Percentiles rank a stretch among this genome's conserved stretches.
These are phyloP conservation scores for Bucorvus abyssinicus DNA, from an alignment of 2,797 vertebrate species.

Conservation along the genomic window DNA sequence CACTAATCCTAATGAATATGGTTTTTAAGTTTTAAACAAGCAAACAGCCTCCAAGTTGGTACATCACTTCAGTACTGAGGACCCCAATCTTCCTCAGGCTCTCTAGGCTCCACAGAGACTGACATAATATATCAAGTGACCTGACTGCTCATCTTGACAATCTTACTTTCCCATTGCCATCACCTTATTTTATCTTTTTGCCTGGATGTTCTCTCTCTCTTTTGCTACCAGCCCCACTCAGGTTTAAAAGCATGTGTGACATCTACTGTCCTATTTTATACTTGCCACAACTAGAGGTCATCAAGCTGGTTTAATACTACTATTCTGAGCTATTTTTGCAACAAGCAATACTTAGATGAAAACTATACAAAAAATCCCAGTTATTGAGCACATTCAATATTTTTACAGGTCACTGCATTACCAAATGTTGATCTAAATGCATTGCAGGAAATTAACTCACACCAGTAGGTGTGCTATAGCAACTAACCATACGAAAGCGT, in stretches of 20 bases:
- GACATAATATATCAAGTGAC: not conserved
- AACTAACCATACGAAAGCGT: not conserved
- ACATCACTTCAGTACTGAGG: not conserved
- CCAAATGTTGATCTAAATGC: not conserved
- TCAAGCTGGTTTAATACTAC: not conserved
- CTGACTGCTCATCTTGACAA: not conserved
- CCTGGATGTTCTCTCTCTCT: not conserved
- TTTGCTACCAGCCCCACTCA: not conserved
- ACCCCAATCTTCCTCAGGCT: not conserved
- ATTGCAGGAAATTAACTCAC: not conserved
- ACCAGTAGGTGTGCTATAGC: not conserved
- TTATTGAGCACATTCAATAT: not conserved
- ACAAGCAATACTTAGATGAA: not conserved
- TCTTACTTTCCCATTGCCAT: not conserved
- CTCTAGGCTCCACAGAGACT: not conserved
- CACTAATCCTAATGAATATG: not conserved
- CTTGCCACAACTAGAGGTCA: not conserved
- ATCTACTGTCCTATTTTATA: not conserved
- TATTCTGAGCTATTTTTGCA: not conserved
- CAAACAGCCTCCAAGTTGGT: not conserved
- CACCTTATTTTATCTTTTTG: not conserved
- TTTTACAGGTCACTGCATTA: not conserved
- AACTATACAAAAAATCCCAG: not conserved
- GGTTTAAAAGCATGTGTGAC: not conserved
- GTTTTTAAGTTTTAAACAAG: not conserved